Evolutionary conservation across 2,888 invertebrate genomes (phyloP).

Genomic region (Chesias legatella): DNA sequence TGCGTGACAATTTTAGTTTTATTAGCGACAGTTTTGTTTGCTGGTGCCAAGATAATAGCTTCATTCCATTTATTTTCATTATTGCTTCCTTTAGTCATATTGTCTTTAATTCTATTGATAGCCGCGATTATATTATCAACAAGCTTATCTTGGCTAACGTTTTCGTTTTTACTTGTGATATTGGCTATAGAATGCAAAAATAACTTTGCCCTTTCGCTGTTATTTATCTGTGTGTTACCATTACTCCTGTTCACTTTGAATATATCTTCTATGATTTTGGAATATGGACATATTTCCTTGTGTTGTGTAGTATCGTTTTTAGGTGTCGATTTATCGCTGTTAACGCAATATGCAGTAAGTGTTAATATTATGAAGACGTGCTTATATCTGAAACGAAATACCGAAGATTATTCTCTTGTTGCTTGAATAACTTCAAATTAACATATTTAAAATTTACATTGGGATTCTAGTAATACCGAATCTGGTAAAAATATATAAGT

Average conservation of each 20-base stretch:
- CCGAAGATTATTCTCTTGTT: no score
- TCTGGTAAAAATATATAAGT: no score
- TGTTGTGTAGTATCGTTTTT: slow-evolving; percentile 33
- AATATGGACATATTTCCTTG: slow-evolving; percentile 59
- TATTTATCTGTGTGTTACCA: slow-evolving; percentile 39
- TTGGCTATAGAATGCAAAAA: slow-evolving; percentile 80
- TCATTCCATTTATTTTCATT: slow-evolving; percentile 57
- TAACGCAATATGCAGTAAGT: slow-evolving; percentile 30
- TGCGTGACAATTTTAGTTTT: slow-evolving; percentile 35
- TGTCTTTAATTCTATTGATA: slow-evolving; percentile 67
- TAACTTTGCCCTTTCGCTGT: slow-evolving; percentile 78
- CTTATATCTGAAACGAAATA: slow-evolving; percentile 51
- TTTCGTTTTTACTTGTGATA: slow-evolving; percentile 48
- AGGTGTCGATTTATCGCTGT: slow-evolving; percentile 30
- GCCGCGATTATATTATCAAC: slow-evolving; percentile 68
- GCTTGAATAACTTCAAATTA: no score
- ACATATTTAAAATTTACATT: no score
- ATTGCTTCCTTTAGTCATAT: slow-evolving; percentile 45
- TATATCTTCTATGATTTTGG: slow-evolving; percentile 69
- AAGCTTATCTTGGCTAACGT: slow-evolving; percentile 57
- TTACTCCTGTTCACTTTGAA: slow-evolving; percentile 60
- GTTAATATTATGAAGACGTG: slow-evolving; percentile 41
- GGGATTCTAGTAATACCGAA: no score
- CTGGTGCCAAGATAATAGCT: slow-evolving; percentile 59
- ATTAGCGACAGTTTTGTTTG: slow-evolving; percentile 32